A percentile compares a stretch with the other conserved stretches of the same genome.
phyloP scores from a whole-genome alignment of 2,888 invertebrate species.

The Troides aeacus region DNA sequence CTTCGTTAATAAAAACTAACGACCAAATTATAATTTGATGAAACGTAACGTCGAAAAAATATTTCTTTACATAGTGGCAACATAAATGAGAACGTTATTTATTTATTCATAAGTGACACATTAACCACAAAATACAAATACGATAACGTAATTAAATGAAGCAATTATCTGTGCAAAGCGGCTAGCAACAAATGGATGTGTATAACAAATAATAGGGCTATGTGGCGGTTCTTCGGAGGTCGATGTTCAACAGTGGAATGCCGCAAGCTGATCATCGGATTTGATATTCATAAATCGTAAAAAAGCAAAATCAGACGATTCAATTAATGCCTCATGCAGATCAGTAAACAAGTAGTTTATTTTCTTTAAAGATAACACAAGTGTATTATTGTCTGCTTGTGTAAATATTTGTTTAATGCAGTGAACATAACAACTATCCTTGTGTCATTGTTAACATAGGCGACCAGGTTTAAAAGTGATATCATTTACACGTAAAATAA shows the following conservation, averaged over 20 bases:
- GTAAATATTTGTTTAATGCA: constrained; percentile 60
- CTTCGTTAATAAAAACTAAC: too few species aligned
- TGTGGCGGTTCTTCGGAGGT: neutral
- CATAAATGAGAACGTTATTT: too few species aligned
- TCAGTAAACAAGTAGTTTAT: neutral
- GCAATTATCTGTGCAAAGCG: neutral
- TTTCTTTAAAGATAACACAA: constrained; percentile 47
- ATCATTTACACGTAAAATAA: constrained; percentile 27
- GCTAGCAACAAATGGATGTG: neutral
- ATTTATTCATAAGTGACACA: too few species aligned
- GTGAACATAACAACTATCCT: constrained; percentile 51
- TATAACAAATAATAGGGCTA: neutral
- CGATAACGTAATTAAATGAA: neutral
- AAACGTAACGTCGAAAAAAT: too few species aligned
- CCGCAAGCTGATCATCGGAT: too few species aligned
- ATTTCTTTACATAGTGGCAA: too few species aligned
- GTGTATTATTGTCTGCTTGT: constrained; percentile 54
- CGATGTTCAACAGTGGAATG: neutral
- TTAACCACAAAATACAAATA: too few species aligned
- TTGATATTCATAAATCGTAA: too few species aligned
- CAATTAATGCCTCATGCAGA: neutral
- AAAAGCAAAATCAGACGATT: too few species aligned
- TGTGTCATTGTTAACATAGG: constrained; percentile 30
- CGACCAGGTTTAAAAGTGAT: constrained; percentile 12
- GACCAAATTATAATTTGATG: too few species aligned